These are phyloP conservation scores for Gryllus bimaculatus DNA, from an alignment of 1,140 invertebrate species.

Conservation along the genomic window DNA sequence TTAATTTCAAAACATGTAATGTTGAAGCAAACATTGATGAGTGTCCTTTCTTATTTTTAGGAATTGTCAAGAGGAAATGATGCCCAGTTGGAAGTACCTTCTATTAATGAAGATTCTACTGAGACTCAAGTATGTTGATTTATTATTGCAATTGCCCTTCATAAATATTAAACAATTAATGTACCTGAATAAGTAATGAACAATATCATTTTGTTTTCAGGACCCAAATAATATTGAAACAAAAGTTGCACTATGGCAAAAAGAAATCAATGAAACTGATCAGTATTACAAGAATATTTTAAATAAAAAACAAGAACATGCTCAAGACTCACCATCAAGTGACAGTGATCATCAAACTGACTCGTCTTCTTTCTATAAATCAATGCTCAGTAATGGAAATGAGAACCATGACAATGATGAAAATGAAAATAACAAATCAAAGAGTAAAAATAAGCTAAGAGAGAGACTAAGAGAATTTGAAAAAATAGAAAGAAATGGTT, in stretches of 20 bases:
- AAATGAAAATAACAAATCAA: background rate
- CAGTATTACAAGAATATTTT: background rate
- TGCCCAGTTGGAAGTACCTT: no score
- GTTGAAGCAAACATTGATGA: no score
- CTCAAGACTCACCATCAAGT: background rate
- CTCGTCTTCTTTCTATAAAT: background rate
- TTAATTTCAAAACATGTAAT: no score
- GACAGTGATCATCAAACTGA: background rate
- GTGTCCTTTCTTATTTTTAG: no score
- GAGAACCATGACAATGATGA: background rate
- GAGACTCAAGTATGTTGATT: background rate
- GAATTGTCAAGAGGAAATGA: no score
- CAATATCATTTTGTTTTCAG: background rate
- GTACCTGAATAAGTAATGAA: background rate
- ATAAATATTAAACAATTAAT: no score
- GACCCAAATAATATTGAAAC: background rate
- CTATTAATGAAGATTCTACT: background rate
- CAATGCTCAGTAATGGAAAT: background rate
- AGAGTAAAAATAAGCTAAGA: background rate
- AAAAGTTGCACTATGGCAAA: constrained; percentile 16
- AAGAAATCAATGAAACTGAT: constrained; percentile 17
- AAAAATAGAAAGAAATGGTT: background rate
- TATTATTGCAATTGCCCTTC: no score
- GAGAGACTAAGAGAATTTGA: background rate
- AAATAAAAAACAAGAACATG: background rate